Base-by-base conservation (phyloP, 1,140 invertebrate species). In the Adelges cooleyi region DNA sequence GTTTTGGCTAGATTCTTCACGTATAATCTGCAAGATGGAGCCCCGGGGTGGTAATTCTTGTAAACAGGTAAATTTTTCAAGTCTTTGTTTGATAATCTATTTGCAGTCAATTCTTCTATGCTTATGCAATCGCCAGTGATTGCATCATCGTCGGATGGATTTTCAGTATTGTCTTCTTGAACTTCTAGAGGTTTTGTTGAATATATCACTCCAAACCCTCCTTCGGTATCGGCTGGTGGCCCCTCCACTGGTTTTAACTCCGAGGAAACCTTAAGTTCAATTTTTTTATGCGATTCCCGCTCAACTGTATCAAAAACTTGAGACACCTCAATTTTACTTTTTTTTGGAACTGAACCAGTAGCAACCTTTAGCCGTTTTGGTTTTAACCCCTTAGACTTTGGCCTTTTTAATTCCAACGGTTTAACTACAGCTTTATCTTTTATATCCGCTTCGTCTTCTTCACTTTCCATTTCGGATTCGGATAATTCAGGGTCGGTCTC, bases 1-100 rank as follows among this genome's bases (percentile, higher is more conserved):
- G 82, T 81, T 78, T 93, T 95, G 1, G 85, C 80, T 20, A 95
- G 78, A 80, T 97, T 97, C 74, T 97, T 97, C 36, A 97, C 85
- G 72, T 97, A 96, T 9, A 97, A 75, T 66, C 89, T 83, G 76
- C 84, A 82, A 9, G 86, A 88, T 15, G 89, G 85, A 46, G 85
- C 80, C 15, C 93, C 92, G 25, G 82, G 73, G 69, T 86, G 80
- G 76, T 95, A 96, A 72, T 90, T 92, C 74, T 89, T 90, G 70
- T 91, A 95, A 17, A 92, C 84, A 11, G 65, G 48, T 38, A 65
- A 65, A 52, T 44, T 42, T 44, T 48, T 38, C 11, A 65, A 48
- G 23, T 68, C 53, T 66, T 82, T 80, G 15, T 74, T 71, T n/a
- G 84, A 81, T 65, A 92, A 77, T 73, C 81, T 82, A 70, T 89